Base-by-base conservation (phyloP, 2,888 invertebrate genomes). In the Pollenia amentaria region DNA sequence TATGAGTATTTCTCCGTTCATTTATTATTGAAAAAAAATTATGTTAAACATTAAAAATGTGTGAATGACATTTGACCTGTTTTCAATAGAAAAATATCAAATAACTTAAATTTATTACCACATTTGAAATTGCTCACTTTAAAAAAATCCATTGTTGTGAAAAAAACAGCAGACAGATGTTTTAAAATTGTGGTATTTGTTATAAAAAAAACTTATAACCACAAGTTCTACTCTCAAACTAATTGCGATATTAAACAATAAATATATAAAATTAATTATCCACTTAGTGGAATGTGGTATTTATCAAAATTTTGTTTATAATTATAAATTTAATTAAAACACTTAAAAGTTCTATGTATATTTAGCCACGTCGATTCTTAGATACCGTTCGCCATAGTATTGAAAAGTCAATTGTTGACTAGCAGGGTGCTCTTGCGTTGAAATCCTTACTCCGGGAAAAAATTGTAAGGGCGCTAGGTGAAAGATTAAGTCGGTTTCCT, bases 261-360 rank as follows among this genome's bases (percentile, higher is more conserved):
- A 53, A 53, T 3, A 18, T 18, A 18, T 48, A 8, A 18, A 40
- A 70, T 70, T 70, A 70, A 69, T 70, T 12, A 18, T 18, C 40
- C 11, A 9, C 14, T 70, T 53, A 18, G 3, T 42, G 42, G 14
- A 53, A 53, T 69, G 40, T 69, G 51, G 48, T 40, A 38, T 40
- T 51, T 51, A n/a, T 51, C 38, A 53, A 48, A n/a, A n/a, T 29
- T 29, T 29, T 29, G 29, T 29, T 0, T 29, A 29, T 29, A 29
- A 29, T 29, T 29, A 29, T 29, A 29, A 29, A 29, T 29, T 29
- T 29, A 29, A 29, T 29, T 29, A 29, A 29, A 29, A 29, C 29
- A 29, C 3, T 29, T 29, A 29, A 29, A 29, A 29, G 29, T 6
- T 29, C 29, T 29, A 29, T n/a, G n/a, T n/a, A n/a, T 29, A 29